Evolutionary conservation across 1,140 invertebrate species (phyloP).

Genomic region (Drosophila jambulina): DNA sequence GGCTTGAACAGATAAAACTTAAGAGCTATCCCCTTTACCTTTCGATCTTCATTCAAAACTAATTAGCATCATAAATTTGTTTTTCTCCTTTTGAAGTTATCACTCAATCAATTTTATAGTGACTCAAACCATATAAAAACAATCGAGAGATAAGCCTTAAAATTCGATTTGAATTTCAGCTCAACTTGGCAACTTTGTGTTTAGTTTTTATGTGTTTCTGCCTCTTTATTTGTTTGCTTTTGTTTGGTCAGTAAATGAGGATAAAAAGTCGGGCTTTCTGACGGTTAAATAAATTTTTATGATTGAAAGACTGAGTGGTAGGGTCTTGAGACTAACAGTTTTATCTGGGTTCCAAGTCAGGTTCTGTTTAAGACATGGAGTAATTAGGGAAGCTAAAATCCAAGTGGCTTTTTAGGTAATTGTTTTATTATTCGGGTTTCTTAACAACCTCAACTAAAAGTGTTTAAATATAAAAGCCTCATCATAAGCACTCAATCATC

Average conservation of each 20-base stretch:
- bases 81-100: slow-evolving; percentile 44
- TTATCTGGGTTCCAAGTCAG: slow-evolving; percentile 17
- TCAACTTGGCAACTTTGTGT: slow-evolving; percentile 31
- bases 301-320: slow-evolving; percentile 3
- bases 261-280: slow-evolving; percentile 46
- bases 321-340: not conserved
- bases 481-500: slow-evolving; percentile 12
- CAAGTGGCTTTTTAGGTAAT: not conserved
- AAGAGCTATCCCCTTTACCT: slow-evolving; percentile 6
- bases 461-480: not conserved
- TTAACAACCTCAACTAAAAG: not conserved
- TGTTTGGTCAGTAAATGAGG: slow-evolving; percentile 15
- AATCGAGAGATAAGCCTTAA: slow-evolving; percentile 20
- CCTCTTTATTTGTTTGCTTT: slow-evolving; percentile 10
- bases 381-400: slow-evolving; percentile 13
- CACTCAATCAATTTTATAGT: slow-evolving; percentile 69
- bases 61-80: slow-evolving; percentile 63
- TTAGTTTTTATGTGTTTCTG: slow-evolving; percentile 16
- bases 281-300: slow-evolving; percentile 33
- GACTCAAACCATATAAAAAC: slow-evolving; percentile 33
- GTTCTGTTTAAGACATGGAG: slow-evolving; percentile 20
- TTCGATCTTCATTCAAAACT: slow-evolving; percentile 40
- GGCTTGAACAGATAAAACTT: slow-evolving; percentile 26
- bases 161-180: slow-evolving; percentile 11
- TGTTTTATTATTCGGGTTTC: not conserved